A percentile compares a stretch with the other conserved stretches of the same genome.
phyloP scores from a whole-genome alignment of 2,797 vertebrate species.

The Erethizon dorsatum region DNA sequence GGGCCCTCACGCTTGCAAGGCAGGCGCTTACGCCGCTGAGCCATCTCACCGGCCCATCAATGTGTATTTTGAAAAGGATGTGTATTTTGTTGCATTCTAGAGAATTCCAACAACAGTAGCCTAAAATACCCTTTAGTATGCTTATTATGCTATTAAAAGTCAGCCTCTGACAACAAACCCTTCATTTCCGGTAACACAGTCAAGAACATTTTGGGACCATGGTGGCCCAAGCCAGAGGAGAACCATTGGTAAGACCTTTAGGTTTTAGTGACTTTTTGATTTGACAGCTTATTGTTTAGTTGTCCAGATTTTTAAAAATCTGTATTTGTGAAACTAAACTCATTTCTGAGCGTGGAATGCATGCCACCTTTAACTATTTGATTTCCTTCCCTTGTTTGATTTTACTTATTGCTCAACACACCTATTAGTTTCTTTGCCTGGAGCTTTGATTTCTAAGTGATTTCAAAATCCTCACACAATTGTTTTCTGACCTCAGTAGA shows the following conservation, averaged over 20 bases:
- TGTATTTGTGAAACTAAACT: constrained; percentile 45
- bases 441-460: constrained; percentile 23
- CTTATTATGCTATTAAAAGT: constrained; percentile 83
- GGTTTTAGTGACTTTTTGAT: constrained; percentile 67
- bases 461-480: constrained; percentile 35
- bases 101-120: constrained; percentile 81
- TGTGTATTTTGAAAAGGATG: constrained; percentile 83
- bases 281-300: constrained; percentile 66
- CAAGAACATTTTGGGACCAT: constrained; percentile 66
- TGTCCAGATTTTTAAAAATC: constrained; percentile 49
- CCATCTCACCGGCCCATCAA: not conserved
- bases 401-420: constrained; percentile 43
- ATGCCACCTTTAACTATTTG: constrained; percentile 1
- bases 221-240: constrained; percentile 8
- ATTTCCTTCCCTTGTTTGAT: constrained; percentile 57
- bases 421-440: constrained; percentile 34
- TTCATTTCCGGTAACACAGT: constrained; percentile 84
- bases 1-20: too few species aligned
- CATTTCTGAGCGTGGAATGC: not conserved
- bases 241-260: constrained; percentile 34
- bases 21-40: too few species aligned
- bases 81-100: constrained; percentile 83
- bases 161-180: constrained; percentile 76
- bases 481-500: constrained; percentile 47
- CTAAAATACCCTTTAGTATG: constrained; percentile 83